Evolutionary conservation across 2,113 vertebrate species (phyloP).

Genomic region (Aegithalos caudatus): DNA sequence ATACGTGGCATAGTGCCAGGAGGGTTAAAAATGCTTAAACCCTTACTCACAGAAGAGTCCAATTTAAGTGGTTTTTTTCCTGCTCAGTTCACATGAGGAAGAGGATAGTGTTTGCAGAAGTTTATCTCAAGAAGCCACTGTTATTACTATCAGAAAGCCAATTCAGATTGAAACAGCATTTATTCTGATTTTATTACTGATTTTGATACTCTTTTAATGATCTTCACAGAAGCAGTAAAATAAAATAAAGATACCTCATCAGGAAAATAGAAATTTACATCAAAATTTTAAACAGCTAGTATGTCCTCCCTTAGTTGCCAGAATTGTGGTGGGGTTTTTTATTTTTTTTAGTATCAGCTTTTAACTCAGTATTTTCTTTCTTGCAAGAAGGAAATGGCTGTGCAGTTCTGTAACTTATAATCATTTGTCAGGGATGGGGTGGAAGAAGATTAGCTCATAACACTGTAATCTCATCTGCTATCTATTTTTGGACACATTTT

Average conservation of each 20-base stretch:
- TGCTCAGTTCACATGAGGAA: not conserved
- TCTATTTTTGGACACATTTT: conserved; percentile 40
- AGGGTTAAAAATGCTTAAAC: not conserved
- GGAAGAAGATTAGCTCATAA: conserved; percentile 2
- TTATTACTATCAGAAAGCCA: not conserved
- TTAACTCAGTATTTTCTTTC: not conserved
- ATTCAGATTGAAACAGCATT: not conserved
- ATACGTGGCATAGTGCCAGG: not conserved
- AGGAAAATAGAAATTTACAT: not conserved
- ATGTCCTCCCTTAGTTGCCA: not conserved
- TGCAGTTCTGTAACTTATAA: not conserved
- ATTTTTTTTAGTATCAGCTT: not conserved
- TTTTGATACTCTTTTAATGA: not conserved
- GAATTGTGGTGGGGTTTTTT: not conserved
- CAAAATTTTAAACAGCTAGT: not conserved
- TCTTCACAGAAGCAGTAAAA: not conserved
- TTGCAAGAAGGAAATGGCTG: not conserved
- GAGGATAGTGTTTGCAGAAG: not conserved
- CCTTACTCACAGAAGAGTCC: not conserved
- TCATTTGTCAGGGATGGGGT: not conserved
- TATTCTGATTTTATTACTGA: not conserved
- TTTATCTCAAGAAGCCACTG: not conserved
- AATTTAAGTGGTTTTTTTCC: not conserved
- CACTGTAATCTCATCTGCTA: not conserved
- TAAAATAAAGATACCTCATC: not conserved